Percentiles rank a stretch among this genome's conserved stretches.
These are phyloP conservation scores for Stenichneumon culpator DNA, from an alignment of 2,888 invertebrate genomes.

Conservation along the genomic window DNA sequence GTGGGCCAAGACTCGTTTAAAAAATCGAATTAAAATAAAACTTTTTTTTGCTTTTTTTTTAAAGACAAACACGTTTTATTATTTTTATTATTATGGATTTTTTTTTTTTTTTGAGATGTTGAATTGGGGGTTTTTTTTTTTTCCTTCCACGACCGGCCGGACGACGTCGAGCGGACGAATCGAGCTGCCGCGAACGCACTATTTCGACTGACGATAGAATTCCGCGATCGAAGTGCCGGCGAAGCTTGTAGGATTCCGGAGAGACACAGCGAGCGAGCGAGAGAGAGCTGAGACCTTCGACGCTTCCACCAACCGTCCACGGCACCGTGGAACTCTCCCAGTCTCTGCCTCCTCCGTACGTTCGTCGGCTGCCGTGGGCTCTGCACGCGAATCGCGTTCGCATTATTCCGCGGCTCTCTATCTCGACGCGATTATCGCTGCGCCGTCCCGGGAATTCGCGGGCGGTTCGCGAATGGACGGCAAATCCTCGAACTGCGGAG, in stretches of 20 bases:
- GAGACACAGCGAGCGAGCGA: background rate
- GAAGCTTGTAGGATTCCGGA: conserved; percentile 3
- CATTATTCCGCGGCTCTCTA: background rate
- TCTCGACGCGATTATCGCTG: background rate
- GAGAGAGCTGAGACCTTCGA: conserved; percentile 27
- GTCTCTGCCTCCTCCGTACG: background rate
- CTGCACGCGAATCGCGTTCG: background rate
- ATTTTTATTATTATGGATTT: background rate
- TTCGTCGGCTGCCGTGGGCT: background rate
- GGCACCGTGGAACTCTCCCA: background rate
- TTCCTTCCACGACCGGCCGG: no score
- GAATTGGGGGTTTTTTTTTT: background rate
- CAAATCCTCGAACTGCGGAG: background rate
- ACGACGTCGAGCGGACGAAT: no score
- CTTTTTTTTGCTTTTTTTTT: background rate
- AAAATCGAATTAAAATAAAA: background rate
- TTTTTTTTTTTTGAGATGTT: background rate
- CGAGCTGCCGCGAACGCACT: conserved; percentile 24
- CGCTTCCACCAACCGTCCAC: conserved; percentile 1
- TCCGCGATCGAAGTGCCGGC: conserved; percentile 15
- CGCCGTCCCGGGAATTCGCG: background rate
- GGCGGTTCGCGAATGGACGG: background rate
- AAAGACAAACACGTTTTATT: no score
- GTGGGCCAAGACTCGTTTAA: no score
- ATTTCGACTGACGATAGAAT: conserved; percentile 44